Conservation (phyloP, 2,797 vertebrate species). For the Naso thynnoides region DNA sequence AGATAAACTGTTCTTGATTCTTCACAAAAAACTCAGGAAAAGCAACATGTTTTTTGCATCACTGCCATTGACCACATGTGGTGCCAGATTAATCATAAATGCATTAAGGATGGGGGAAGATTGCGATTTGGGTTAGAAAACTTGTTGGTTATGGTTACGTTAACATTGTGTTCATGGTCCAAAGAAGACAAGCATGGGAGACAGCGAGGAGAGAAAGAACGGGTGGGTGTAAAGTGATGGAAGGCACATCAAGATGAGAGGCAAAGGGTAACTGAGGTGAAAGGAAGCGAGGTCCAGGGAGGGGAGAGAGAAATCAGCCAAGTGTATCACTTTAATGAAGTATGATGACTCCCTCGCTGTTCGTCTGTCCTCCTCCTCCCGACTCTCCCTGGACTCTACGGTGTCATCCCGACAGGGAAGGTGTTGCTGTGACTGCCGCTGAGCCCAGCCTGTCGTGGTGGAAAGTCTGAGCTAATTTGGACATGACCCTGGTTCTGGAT, state of each 20-base stretch:
- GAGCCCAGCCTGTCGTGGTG: conserved; percentile 45
- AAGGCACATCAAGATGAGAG: conserved; percentile 11
- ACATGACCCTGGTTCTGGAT: conserved; percentile 69
- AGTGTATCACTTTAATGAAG: conserved; percentile 74
- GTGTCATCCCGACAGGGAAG: conserved; percentile 45
- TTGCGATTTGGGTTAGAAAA: not conserved
- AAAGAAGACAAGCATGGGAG: not conserved
- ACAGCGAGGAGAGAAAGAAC: no score
- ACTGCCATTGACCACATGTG: not conserved
- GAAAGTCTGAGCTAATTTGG: conserved; percentile 73
- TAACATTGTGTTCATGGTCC: not conserved
- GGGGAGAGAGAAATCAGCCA: conserved; percentile 47
- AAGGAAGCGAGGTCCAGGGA: conserved; percentile 15
- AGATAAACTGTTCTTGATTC: no score
- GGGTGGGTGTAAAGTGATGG: not conserved
- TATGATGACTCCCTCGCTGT: conserved; percentile 60
- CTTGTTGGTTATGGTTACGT: not conserved
- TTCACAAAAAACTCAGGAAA: no score
- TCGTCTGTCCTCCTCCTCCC: conserved; percentile 33
- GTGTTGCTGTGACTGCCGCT: conserved; percentile 56
- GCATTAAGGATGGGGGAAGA: not conserved
- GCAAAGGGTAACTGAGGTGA: conserved; percentile 42
- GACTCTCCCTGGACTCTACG: conserved; percentile 30
- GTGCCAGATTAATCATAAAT: not conserved
- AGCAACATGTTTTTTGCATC: not conserved